phyloP scores from a whole-genome alignment of 2,113 vertebrate species.

The Erythrolamprus reginae region DNA sequence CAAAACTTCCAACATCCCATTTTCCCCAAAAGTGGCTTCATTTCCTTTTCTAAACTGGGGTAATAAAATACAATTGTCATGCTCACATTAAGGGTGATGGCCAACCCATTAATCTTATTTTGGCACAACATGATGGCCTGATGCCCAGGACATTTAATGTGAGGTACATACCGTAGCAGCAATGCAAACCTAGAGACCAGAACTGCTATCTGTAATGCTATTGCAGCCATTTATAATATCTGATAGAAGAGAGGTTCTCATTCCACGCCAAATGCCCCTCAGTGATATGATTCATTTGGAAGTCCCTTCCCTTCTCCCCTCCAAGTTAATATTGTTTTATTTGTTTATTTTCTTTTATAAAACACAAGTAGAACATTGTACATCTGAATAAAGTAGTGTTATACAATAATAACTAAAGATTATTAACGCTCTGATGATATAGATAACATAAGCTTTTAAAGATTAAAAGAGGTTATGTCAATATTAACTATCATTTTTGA shows the following conservation, averaged over 20 bases:
- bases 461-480: background rate
- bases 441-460: background rate
- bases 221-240: background rate
- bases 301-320: no score
- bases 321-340: background rate
- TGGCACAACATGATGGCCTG: background rate
- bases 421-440: background rate
- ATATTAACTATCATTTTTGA: background rate
- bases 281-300: no score
- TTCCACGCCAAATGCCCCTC: no score
- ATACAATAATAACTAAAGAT: background rate
- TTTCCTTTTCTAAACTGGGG: background rate
- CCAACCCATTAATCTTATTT: background rate
- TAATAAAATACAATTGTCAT: background rate
- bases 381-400: background rate
- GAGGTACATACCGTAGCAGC: background rate
- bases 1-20: background rate
- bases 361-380: background rate
- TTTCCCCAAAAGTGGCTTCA: background rate
- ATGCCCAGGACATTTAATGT: background rate
- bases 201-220: background rate
- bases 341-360: background rate
- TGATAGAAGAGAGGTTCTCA: background rate
- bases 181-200: background rate
- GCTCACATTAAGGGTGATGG: background rate